Evolutionary conservation across 2,888 invertebrate species (phyloP), one percentile per base, ranked within the genome.

Genomic region (Empis livida): DNA sequence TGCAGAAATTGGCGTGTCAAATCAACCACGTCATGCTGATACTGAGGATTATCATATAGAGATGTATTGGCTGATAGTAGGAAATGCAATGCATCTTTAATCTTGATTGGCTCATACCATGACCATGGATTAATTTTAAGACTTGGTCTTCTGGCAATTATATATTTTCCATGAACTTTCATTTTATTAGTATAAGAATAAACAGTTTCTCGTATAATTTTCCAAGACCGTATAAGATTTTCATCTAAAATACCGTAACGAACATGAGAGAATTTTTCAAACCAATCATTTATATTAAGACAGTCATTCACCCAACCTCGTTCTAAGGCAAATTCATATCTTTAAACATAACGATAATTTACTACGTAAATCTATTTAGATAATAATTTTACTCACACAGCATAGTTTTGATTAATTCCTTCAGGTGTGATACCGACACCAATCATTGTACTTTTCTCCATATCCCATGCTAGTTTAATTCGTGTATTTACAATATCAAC

Each of bases 321-420:
- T 66, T 96, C 96, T 51, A 83, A 74, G 79, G 92, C 88, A 45
- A 95, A 74, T 51, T 95, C 91, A 64, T 95, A 96, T 2, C 16
- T 17, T 10, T 27, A n/a, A n/a, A n/a, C n/a, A n/a, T n/a, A n/a
- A n/a, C n/a, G n/a, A 5, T 8, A 27, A 27, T 8, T 8, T 8
- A 27, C 2, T n/a, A n/a, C n/a, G n/a, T 2, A 27, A 8, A 27
- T 8, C 5, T 20, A 20, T 20, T 20, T 27, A 9, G 8, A 27
- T 9, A 27, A 27, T n/a, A n/a, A n/a, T n/a, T 9, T 27, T 27
- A 27, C 23, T 27, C 9, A 35, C 46, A 95, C 78, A 3, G 88
- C 83, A 62, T 94, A 93, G 67, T 96, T 96, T 66, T 95, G 94
- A 63, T 88, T 82, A 46, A 96, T 96, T 3, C 95, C 96, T 71